Percentiles rank a stretch among this genome's conserved stretches.
Evolutionary conservation across 2,888 invertebrate genomes (phyloP).

Genomic region (Seladonia tumulorum): DNA sequence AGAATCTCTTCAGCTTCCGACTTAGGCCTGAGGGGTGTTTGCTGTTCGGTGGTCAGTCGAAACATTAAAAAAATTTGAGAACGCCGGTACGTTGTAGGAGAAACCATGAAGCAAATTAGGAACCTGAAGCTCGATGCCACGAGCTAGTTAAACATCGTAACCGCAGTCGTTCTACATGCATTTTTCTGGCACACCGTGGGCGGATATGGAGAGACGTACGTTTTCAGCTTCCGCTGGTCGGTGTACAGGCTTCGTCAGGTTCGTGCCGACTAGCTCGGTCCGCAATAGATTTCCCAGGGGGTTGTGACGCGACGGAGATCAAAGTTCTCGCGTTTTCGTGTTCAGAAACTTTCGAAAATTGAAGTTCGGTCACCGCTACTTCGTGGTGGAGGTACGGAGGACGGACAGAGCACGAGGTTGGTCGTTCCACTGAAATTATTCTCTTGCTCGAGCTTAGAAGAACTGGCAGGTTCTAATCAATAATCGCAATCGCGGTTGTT

Average conservation of each 20-base stretch:
- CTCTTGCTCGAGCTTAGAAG: background rate
- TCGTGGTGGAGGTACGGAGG: background rate
- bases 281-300: constrained; percentile 7
- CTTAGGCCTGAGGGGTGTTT: background rate
- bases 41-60: background rate
- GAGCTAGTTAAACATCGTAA: background rate
- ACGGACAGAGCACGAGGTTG: background rate
- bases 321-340: background rate
- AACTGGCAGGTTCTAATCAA: background rate
- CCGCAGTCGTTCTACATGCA: background rate
- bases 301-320: background rate
- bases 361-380: background rate
- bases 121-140: background rate
- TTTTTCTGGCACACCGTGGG: background rate
- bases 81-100: background rate
- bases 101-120: background rate
- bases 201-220: background rate
- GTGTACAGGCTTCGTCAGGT: background rate
- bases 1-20: background rate
- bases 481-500: background rate
- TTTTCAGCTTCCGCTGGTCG: background rate
- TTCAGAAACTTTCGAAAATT: background rate
- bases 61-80: background rate
- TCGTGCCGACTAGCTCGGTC: background rate
- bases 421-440: background rate